A percentile compares a stretch with the other conserved stretches of the same genome.
These are phyloP conservation scores for Paratrypauchen microcephalus DNA, from an alignment of 2,797 vertebrate genomes.

Conservation along the genomic window DNA sequence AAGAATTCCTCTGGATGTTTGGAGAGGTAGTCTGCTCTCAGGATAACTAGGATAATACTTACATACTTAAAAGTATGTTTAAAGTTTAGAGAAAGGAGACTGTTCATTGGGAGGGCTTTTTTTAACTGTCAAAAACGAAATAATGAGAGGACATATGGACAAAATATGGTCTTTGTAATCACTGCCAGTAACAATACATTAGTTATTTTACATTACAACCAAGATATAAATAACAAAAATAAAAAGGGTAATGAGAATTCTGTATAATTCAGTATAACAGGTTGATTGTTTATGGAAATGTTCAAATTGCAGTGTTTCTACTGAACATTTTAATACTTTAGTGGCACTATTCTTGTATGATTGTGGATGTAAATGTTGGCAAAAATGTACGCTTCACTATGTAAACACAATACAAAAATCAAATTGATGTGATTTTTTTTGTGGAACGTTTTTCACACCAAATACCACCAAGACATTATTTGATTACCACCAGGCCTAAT, in stretches of 20 bases:
- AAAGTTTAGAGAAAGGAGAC: background rate
- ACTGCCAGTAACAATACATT: background rate
- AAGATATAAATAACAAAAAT: background rate
- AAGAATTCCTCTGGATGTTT: constrained; percentile 36
- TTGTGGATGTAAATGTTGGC: background rate
- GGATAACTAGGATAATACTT: background rate
- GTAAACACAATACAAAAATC: no score
- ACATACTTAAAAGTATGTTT: background rate
- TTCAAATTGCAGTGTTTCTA: background rate
- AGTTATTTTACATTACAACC: background rate
- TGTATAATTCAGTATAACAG: background rate
- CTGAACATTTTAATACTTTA: no score
- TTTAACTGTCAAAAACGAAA: background rate
- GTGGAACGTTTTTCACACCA: background rate
- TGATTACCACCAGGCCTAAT: background rate
- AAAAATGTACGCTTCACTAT: background rate
- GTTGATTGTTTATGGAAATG: background rate
- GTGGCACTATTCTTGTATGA: background rate
- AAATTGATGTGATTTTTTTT: background rate
- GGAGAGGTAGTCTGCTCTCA: background rate
- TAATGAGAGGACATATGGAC: background rate
- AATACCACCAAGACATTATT: background rate
- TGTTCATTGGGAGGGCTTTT: background rate
- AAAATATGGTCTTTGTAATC: background rate
- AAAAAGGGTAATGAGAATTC: background rate